These are phyloP conservation scores for Dynastes grantii DNA, from an alignment of 2,888 invertebrate species.

Conservation along the genomic window DNA sequence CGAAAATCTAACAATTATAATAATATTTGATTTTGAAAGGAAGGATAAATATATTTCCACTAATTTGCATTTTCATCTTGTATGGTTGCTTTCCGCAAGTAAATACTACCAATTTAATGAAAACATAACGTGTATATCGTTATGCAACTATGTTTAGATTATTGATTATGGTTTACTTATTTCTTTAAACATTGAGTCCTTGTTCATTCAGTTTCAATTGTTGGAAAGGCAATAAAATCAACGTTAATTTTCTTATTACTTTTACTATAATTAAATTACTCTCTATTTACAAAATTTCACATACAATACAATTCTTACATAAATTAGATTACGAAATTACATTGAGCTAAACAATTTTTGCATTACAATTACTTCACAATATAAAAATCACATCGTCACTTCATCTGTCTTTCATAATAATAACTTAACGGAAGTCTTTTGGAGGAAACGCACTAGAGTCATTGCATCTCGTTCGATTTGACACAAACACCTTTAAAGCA, in stretches of 20 bases:
- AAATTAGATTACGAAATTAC: constrained; percentile 46
- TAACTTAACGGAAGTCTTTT: constrained; percentile 41
- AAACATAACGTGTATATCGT: no score
- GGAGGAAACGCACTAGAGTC: constrained; percentile 2
- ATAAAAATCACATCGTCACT: constrained; percentile 45
- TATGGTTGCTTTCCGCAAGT: no score
- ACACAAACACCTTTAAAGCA: constrained; percentile 90
- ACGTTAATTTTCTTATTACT: neutral
- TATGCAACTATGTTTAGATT: no score
- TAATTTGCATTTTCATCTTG: no score
- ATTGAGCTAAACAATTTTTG: constrained; percentile 47
- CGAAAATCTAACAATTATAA: no score
- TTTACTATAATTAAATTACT: constrained; percentile 27
- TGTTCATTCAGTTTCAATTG: no score
- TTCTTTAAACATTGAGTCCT: no score
- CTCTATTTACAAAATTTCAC: constrained; percentile 27
- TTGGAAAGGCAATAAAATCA: neutral
- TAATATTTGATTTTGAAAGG: no score
- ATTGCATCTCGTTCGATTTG: constrained; percentile 72
- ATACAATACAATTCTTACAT: constrained; percentile 25
- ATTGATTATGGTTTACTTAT: no score
- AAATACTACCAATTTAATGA: no score
- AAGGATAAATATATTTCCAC: no score
- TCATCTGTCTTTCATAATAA: constrained; percentile 37
- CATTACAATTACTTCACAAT: constrained; percentile 30